phyloP scores from a whole-genome alignment of 2,113 vertebrate genomes.

The Caranx ignobilis region DNA sequence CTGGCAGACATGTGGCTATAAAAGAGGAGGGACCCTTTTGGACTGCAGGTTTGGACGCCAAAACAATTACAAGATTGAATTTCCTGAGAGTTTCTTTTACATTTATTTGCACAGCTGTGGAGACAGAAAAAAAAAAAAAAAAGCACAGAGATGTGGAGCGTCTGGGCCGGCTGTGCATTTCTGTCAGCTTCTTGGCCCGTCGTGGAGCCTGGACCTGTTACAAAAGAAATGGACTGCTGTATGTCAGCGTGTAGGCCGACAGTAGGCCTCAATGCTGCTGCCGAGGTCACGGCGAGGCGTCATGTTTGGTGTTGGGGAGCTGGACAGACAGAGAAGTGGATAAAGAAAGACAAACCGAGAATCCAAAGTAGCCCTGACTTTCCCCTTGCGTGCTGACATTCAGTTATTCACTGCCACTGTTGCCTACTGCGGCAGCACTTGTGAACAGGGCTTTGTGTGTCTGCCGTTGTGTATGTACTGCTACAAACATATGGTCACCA shows the following conservation, averaged over 20 bases:
- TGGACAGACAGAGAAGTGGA: neutral
- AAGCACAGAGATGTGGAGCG: slow-evolving; percentile 15
- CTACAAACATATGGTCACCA: slow-evolving; percentile 30
- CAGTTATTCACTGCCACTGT: slow-evolving; percentile 10
- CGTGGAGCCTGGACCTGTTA: slow-evolving; percentile 32
- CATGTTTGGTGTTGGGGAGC: neutral
- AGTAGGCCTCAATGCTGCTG: slow-evolving; percentile 30
- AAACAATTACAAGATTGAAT: slow-evolving; percentile 76
- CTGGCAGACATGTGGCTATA: slow-evolving; percentile 15
- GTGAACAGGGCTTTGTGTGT: slow-evolving; percentile 29
- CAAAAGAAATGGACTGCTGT: slow-evolving; percentile 56
- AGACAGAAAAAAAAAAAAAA: slow-evolving; percentile 25
- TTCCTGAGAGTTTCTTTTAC: slow-evolving; percentile 56
- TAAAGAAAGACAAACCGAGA: slow-evolving; percentile 9
- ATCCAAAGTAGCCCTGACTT: slow-evolving; percentile 28
- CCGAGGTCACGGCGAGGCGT: neutral
- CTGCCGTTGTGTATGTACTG: slow-evolving; percentile 32
- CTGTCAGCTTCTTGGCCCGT: slow-evolving; percentile 54
- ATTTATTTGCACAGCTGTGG: slow-evolving; percentile 78
- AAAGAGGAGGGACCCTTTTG: slow-evolving; percentile 8
- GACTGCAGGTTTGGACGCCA: slow-evolving; percentile 50
- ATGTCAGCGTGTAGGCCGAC: slow-evolving; percentile 30
- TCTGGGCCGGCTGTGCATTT: slow-evolving; percentile 35
- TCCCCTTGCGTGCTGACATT: slow-evolving; percentile 25
- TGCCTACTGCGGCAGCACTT: slow-evolving; percentile 17